Conservation (phyloP, 2,888 invertebrate species). For the Molorchus minor region DNA sequence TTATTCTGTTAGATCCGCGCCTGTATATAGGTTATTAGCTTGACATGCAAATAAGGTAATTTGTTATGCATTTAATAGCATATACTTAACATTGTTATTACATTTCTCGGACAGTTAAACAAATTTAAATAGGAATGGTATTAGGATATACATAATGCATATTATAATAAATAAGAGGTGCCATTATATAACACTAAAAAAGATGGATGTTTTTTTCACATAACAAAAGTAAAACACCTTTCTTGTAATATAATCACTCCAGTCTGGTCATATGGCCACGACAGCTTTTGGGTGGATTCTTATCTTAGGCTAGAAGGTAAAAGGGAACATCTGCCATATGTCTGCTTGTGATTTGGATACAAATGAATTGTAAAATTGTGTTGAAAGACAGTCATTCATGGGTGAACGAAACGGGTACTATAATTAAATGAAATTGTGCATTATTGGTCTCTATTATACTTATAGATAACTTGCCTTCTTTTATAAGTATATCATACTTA, state of each 20-base stretch:
- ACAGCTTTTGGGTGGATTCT: slow-evolving; percentile 23
- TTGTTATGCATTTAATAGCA: background rate
- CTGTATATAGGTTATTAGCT: background rate
- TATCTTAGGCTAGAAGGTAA: slow-evolving; percentile 15
- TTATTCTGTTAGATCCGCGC: background rate
- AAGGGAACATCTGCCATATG: slow-evolving; percentile 24
- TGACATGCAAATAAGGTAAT: slow-evolving; percentile 3
- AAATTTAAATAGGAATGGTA: slow-evolving; percentile 17
- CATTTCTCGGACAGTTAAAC: slow-evolving; percentile 13
- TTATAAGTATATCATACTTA: no score
- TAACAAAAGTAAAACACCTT: slow-evolving; percentile 6
- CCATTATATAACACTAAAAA: slow-evolving; percentile 3
- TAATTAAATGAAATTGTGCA: no score
- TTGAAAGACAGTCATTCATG: no score
- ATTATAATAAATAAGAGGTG: background rate
- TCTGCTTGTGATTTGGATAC: slow-evolving; percentile 24
- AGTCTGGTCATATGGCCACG: slow-evolving; percentile 11
- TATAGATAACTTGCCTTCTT: no score
- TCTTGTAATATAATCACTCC: slow-evolving; percentile 10
- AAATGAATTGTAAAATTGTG: slow-evolving; percentile 10
- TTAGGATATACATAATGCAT: background rate
- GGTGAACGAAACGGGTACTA: no score
- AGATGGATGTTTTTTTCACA: background rate
- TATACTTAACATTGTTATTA: slow-evolving; percentile 6
- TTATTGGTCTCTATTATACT: no score